Evolutionary conservation across 2,888 invertebrate genomes (phyloP).

Genomic region (Idaea aversata): DNA sequence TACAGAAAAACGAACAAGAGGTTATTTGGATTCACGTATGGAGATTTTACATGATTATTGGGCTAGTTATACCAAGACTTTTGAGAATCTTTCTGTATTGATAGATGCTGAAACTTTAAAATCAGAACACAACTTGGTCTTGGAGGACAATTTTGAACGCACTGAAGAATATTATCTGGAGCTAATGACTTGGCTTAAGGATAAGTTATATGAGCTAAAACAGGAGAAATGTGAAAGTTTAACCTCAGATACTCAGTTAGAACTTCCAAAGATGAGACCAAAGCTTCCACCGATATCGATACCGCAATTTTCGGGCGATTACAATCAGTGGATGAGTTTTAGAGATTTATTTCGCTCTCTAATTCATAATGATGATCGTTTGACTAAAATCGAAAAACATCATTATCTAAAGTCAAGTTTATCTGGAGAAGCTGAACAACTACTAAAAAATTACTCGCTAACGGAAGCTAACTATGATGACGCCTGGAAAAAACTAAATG

Average conservation of each 20-base stretch:
- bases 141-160: constrained; percentile 3
- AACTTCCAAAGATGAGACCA: constrained; percentile 3
- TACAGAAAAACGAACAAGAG: constrained; percentile 7
- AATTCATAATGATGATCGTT: constrained; percentile 16
- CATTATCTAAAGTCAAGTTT: constrained; percentile 23
- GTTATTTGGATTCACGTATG: constrained; percentile 11
- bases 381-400: constrained; percentile 19
- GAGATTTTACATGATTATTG: constrained; percentile 11
- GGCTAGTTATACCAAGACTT: not conserved
- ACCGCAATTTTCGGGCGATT: constrained; percentile 19
- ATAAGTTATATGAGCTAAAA: constrained; percentile 4
- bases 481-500: constrained; percentile 24
- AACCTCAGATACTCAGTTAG: constrained; percentile 1
- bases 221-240: constrained; percentile 4
- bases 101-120: not conserved
- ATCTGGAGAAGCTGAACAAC: constrained; percentile 21
- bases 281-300: constrained; percentile 18
- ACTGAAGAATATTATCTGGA: constrained; percentile 5
- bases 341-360: constrained; percentile 19
- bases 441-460: constrained; percentile 19
- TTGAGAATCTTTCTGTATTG: not conserved
- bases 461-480: constrained; percentile 24
- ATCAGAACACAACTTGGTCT: constrained; percentile 2
- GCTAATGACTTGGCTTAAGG: constrained; percentile 6
- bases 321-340: constrained; percentile 21